Base-by-base conservation (phyloP, 2,113 vertebrate species). In the Talpa occidentalis region DNA sequence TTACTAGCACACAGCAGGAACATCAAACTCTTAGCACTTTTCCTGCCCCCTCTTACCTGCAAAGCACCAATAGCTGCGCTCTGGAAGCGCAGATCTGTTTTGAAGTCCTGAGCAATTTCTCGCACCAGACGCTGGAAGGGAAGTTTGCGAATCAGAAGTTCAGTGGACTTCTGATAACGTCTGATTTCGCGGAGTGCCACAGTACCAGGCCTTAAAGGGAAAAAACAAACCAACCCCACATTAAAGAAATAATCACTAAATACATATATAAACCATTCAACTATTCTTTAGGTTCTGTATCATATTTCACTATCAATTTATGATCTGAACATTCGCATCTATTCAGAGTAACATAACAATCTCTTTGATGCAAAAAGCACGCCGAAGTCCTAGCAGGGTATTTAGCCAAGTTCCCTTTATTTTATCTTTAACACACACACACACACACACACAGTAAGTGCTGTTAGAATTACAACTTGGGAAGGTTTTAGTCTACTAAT, bases 51-150 rank as follows among this genome's bases (percentile, higher is more conserved):
- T 89, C 49, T 98, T 96, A 99, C 98, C 99, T 99, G 99, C 98
- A 99, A 98, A 98, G 99, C 99, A 98, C 99, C 99, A 84, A 99
- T 99, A 96, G 99, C 99, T 95, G 99, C 98, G 85, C 99, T 99
- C 97, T 99, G 98, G 97, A 99, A 99, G 97, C 98, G 99, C 98
- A 99, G 98, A 88, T 99, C 99, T 98, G 99, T 99, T 97, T 99
- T 99, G 98, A 99, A 99, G 97, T 99, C 98, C 98, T 99, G 99
- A 98, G 98, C 98, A 97, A 99, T 99, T 98, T 99, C 98, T 97
- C 98, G 98, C 96, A 99, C 98, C 97, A 99, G 98, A 77, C 98
- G 98, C 95, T 99, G 99, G 98, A 99, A 99, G 69, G 98, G 98
- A 78, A 99, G 98, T 76, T 99, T 99, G 97, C 98, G 98, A 95